Percentiles rank a stretch among this genome's conserved stretches.
These are phyloP conservation scores for Trinorchestia longiramus DNA, from an alignment of 1,140 invertebrate genomes.

Conservation along the genomic window DNA sequence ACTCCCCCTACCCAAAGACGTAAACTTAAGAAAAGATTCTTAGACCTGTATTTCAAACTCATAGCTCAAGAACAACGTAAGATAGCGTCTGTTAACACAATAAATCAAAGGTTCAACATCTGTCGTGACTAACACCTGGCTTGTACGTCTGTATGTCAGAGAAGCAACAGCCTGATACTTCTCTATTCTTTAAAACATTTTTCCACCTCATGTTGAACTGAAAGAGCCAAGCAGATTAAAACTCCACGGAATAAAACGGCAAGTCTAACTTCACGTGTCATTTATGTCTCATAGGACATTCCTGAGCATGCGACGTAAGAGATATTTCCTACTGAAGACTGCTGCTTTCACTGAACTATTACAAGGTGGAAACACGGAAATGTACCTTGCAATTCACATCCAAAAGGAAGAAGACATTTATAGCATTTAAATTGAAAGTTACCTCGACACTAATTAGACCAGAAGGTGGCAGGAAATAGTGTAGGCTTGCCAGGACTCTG, in stretches of 20 bases:
- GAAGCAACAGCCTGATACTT: not conserved
- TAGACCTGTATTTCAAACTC: not conserved
- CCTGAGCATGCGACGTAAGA: not conserved
- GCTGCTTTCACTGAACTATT: not conserved
- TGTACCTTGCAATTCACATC: not conserved
- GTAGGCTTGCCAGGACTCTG: not conserved
- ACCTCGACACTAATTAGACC: not conserved
- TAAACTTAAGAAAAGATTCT: not conserved
- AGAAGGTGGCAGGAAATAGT: not conserved
- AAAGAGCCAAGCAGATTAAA: not conserved
- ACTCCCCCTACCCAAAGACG: not conserved
- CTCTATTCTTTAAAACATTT: not conserved
- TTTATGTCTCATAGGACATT: not conserved
- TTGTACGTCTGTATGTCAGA: not conserved
- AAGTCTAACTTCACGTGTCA: not conserved
- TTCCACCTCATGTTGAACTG: not conserved
- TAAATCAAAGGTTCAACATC: not conserved
- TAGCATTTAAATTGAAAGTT: not conserved
- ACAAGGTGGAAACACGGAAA: not conserved
- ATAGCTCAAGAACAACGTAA: not conserved
- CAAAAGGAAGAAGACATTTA: not conserved
- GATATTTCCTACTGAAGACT: not conserved
- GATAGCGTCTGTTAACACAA: not conserved
- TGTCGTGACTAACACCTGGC: not conserved
- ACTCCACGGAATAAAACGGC: not conserved